A percentile compares a stretch with the other conserved stretches of the same genome.
Evolutionary conservation across 2,113 vertebrate genomes (phyloP).

Genomic region (Cinclus cinclus): DNA sequence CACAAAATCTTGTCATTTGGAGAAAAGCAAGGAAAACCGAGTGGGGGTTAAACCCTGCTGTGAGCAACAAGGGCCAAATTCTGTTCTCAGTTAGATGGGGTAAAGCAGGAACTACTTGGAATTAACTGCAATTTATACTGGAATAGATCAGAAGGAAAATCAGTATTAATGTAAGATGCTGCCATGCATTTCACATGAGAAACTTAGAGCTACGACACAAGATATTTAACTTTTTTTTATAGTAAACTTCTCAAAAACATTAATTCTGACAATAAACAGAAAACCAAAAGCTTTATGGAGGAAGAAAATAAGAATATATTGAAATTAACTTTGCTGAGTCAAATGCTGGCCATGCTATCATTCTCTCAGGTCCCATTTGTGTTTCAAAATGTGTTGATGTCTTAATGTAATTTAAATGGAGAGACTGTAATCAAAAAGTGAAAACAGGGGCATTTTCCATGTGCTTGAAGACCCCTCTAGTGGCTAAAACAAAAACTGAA

Average conservation of each 20-base stretch:
- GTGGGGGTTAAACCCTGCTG: background rate
- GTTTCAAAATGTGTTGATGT: background rate
- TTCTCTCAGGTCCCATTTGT: background rate
- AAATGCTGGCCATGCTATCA: background rate
- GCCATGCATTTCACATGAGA: rapidly evolving
- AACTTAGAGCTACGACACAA: background rate
- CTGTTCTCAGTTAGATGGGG: background rate
- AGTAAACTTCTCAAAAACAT: background rate
- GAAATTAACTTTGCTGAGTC: background rate
- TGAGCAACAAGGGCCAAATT: background rate
- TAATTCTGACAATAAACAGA: background rate
- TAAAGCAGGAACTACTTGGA: background rate
- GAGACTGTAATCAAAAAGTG: background rate
- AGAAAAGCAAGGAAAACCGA: background rate
- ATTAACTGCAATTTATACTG: background rate
- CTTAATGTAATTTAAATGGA: background rate
- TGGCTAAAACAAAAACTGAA: background rate
- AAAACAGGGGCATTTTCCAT: background rate
- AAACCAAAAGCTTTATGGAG: background rate
- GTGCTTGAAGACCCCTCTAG: conserved; percentile 39
- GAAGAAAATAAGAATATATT: background rate
- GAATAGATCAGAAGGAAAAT: background rate
- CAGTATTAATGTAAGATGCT: background rate
- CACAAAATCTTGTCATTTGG: background rate
- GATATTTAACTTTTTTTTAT: background rate